Evolutionary conservation across 2,113 vertebrate genomes (phyloP), one percentile per base, ranked within the genome.

Genomic region (Hirundichthys speculiger): DNA sequence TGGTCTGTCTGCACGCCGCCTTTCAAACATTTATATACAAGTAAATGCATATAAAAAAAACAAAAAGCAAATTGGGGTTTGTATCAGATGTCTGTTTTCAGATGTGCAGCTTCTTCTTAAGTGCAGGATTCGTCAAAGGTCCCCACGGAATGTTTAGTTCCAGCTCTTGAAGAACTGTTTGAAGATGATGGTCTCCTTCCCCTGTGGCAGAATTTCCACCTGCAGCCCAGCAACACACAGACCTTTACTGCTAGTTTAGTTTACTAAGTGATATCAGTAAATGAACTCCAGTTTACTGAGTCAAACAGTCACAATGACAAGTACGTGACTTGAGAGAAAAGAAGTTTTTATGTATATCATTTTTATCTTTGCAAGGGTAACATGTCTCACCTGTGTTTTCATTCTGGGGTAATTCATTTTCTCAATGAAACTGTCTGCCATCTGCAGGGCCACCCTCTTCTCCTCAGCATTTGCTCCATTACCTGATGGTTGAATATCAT

Each of bases 131-230:
- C 42, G 10, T 60, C 39, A n/a, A 16, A 34, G 30, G 30, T 34
- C 11, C 30, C 30, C 4, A 10, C 1, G 15, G 4, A 18, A 41
- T 5, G 21, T 18, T 69, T 14, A 96, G 75, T 94, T 94, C 95
- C 95, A 98, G 90, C 84, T 78, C 51, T 89, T 49, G 71, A 98
- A 98, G 89, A 97, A 98, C 71, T 97, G 96, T 88, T 95, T 97
- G 92, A 98, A 98, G 75, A 98, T 94, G 61, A 94, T 89, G 0
- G 93, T 95, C 88, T 97, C 94, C 0, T 80, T 87, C 71, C 95
- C 96, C 80, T 97, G 93, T 0, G 95, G 94, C 73, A 98, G 92
- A 25, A 98, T 96, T 79, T 97, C 95, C 86, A 96, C 95, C 96
- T 97, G 80, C 30, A 67, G 46, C 39, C 53, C 20, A 50, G 47